Percentiles rank a stretch among this genome's conserved stretches.
Conservation (phyloP, 2,888 invertebrate species). For the Agrilus mali region DNA sequence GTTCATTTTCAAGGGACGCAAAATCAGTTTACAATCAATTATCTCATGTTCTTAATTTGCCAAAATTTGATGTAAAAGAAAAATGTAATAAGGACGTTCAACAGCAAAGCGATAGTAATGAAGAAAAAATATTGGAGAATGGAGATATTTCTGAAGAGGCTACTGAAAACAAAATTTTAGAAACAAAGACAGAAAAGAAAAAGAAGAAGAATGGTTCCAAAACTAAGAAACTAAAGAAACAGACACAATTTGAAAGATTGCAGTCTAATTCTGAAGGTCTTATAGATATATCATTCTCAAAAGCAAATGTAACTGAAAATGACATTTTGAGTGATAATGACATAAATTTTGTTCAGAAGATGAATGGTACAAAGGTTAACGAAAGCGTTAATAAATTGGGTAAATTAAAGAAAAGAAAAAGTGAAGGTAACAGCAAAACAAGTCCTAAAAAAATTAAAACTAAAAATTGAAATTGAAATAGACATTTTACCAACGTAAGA, state of each 20-base stretch:
- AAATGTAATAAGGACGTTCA: conserved; percentile 17
- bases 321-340: conserved; percentile 11
- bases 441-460: conserved; percentile 1
- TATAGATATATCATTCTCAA: conserved; percentile 26
- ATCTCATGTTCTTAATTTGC: conserved; percentile 31
- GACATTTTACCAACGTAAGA: neutral
- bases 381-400: conserved; percentile 2
- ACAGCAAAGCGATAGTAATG: conserved; percentile 15
- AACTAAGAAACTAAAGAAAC: conserved; percentile 35
- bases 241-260: conserved; percentile 33
- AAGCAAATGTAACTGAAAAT: conserved; percentile 13
- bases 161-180: conserved; percentile 9
- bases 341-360: conserved; percentile 9
- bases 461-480: neutral
- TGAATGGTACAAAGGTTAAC: conserved; percentile 13
- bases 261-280: conserved; percentile 37
- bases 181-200: conserved; percentile 17
- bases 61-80: conserved; percentile 25
- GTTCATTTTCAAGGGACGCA: conserved; percentile 32
- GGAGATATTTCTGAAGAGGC: conserved; percentile 2
- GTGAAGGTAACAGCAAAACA: neutral
- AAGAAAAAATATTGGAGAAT: conserved; percentile 6
- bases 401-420: neutral
- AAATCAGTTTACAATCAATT: conserved; percentile 36
- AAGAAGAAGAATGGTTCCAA: conserved; percentile 27